Percentiles rank a stretch among this genome's conserved stretches.
phyloP scores from a whole-genome alignment of 2,797 vertebrate species.

The Limnodromus scolopaceus region DNA sequence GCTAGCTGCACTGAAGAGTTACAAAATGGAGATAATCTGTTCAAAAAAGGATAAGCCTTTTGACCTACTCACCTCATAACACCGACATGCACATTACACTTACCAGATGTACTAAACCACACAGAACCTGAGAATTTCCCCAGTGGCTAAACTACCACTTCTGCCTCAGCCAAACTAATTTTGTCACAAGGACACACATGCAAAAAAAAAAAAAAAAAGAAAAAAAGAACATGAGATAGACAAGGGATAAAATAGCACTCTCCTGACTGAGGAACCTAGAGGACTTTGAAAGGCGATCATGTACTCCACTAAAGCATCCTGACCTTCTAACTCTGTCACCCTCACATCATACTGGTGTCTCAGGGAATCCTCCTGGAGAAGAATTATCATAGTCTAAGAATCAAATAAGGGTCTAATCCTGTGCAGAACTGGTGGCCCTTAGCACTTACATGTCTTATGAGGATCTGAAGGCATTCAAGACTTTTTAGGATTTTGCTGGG shows the following conservation, averaged over 20 bases:
- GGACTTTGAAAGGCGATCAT: neutral
- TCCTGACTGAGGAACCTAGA: neutral
- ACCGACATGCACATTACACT: neutral
- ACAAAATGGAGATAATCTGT: neutral
- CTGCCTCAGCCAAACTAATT: neutral
- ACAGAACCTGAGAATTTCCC: conserved; percentile 44
- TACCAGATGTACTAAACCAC: neutral
- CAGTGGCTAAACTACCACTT: conserved; percentile 45
- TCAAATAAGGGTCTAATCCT: neutral
- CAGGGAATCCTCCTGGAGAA: neutral
- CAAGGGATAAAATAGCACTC: neutral
- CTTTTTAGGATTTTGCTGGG: neutral
- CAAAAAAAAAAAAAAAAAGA: neutral
- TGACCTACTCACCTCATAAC: neutral
- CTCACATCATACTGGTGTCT: neutral
- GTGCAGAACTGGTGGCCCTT: neutral
- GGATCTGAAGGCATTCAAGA: neutral
- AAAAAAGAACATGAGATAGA: neutral
- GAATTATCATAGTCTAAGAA: neutral
- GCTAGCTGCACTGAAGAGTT: neutral
- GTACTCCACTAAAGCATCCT: neutral
- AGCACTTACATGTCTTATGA: neutral
- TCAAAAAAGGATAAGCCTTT: neutral
- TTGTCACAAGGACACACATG: neutral
- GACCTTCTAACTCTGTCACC: neutral